Conservation (phyloP, 2,888 invertebrate genomes). For the Melinaea menophilus region DNA sequence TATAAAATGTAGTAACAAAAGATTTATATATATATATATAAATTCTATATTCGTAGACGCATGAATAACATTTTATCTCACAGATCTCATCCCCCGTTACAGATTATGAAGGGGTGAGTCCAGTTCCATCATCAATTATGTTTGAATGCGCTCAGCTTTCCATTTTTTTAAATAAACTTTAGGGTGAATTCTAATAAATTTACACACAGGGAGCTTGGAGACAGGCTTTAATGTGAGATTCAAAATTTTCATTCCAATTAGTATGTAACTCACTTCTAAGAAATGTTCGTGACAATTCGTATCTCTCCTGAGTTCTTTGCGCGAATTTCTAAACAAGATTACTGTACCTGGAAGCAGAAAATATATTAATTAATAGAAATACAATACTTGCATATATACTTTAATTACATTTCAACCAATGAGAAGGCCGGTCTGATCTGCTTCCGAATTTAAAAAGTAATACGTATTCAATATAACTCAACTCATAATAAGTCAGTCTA, state of each 20-base stretch:
- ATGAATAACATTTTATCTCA: conserved; percentile 15
- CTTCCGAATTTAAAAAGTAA: too few relatives aligned
- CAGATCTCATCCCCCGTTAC: conserved; percentile 34
- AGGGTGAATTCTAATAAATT: conserved; percentile 63
- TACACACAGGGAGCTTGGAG: conserved; percentile 41
- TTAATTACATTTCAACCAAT: too few relatives aligned
- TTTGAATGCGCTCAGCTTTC: conserved; percentile 61
- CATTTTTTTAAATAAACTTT: conserved; percentile 73
- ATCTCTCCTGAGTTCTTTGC: conserved; percentile 40
- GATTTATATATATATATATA: neutral
- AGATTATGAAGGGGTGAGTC: conserved; percentile 65
- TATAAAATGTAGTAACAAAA: neutral
- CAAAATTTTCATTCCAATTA: conserved; percentile 33
- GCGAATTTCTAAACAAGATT: conserved; percentile 45
- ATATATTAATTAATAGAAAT: conserved; percentile 25
- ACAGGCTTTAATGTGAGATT: too few relatives aligned
- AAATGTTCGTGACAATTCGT: conserved; percentile 50
- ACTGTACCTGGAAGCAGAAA: conserved; percentile 57
- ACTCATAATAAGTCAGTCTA: too few relatives aligned
- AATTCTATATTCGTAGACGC: neutral
- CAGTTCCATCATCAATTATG: conserved; percentile 68
- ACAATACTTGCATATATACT: conserved; percentile 10
- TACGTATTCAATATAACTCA: too few relatives aligned
- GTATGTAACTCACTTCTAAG: conserved; percentile 46
- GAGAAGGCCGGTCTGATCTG: too few relatives aligned